Base-by-base conservation (phyloP, 2,113 vertebrate genomes). In the Laticauda laticaudata region DNA sequence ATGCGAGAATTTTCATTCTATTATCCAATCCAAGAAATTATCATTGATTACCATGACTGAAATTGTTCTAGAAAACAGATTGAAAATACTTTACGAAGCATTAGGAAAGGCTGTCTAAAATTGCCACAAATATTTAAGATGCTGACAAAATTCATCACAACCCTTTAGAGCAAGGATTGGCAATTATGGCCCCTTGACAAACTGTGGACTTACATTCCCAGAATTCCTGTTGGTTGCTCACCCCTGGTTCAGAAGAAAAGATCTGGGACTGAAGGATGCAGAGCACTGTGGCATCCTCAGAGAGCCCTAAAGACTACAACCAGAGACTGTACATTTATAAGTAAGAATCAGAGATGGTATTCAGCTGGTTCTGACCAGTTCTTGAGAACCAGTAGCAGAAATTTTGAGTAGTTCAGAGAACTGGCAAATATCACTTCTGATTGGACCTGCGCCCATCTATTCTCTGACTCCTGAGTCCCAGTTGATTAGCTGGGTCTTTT, bases 21-120 rank as follows among this genome's bases (percentile, higher is more conserved):
- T 75, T 51, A 93, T 85, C 57, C 2, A 6, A 89, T 87, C 93
- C 94, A 96, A 96, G 93, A 39, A 97, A 88, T 95, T 55, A 95
- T 94, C 64, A 94, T 94, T 97, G 93, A 90, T 91, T 85, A 59
- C 93, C 94, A 75, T 26, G 55, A 91, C 55, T 45, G 86, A 87
- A 87, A 55, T 92, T 89, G 89, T 29, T 94, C 86, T 2, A 86
- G 34, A 57, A 90, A 94, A 54, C 3, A 53, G 93, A 92, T 92
- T 95, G 92, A 97, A 96, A 69, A 92, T 54, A 93, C 93, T 93
- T 94, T 91, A 95, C 87, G 96, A 95, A 94, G 96, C 95, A 96
- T 94, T 89, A 94, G 55, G 91, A 88, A 95, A 89, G 59, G 64
- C 91, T 81, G 34, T 39, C 10, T 93, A 56, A 92, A 97, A 96